phyloP scores from a whole-genome alignment of 2,888 invertebrate species.

The Chironomus tentans region DNA sequence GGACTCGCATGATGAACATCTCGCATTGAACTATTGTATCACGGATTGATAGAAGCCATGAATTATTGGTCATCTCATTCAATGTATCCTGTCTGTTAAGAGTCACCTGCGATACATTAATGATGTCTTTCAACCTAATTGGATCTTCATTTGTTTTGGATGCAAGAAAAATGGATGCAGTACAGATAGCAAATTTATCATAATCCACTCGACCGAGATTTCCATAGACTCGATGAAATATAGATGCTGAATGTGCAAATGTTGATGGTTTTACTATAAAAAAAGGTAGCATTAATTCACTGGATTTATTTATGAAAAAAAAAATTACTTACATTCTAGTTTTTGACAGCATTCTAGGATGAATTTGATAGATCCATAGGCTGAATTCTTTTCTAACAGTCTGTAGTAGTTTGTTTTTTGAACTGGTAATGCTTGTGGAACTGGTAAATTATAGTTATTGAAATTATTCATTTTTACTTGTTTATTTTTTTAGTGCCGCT shows the following conservation, averaged over 20 bases:
- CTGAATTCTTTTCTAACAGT: background rate
- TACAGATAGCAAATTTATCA: background rate
- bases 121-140: background rate
- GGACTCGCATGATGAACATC: slow-evolving; percentile 16
- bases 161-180: background rate
- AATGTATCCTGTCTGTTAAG: background rate
- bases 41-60: background rate
- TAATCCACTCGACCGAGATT: background rate
- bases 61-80: background rate
- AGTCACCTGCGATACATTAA: slow-evolving; percentile 15
- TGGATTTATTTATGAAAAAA: background rate
- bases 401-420: background rate
- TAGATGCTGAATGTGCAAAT: background rate
- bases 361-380: background rate
- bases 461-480: no score
- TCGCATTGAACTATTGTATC: slow-evolving; percentile 19
- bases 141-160: slow-evolving; percentile 8
- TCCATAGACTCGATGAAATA: slow-evolving; percentile 10
- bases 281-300: no score
- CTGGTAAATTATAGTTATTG: no score
- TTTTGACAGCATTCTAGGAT: slow-evolving; percentile 12
- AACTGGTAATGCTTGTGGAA: no score
- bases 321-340: background rate
- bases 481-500: no score
- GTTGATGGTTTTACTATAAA: slow-evolving; percentile 9